Evolutionary conservation across 2,797 vertebrate species (phyloP).

Genomic region (Falco columbarius): DNA sequence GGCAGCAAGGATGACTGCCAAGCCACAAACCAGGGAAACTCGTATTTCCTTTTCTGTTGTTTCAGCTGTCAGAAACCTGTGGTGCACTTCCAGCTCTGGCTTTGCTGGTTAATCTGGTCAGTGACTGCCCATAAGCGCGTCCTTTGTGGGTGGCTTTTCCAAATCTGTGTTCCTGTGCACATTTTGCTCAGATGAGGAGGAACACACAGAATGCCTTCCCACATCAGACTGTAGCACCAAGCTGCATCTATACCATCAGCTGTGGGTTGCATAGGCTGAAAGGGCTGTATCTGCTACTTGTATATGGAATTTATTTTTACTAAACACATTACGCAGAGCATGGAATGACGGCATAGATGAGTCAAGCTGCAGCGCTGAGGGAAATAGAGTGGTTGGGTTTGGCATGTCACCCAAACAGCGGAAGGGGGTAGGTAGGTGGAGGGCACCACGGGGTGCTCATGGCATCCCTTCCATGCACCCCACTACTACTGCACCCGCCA

Average conservation of each 20-base stretch:
- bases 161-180: background rate
- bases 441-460: background rate
- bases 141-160: background rate
- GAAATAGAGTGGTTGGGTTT: background rate
- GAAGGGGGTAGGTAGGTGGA: background rate
- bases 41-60: background rate
- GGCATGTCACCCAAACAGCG: background rate
- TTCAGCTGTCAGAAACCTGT: background rate
- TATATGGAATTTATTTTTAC: background rate
- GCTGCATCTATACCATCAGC: background rate
- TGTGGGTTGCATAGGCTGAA: background rate
- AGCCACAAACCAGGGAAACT: background rate
- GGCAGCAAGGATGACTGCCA: background rate
- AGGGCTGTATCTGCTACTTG: background rate
- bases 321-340: background rate
- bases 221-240: background rate
- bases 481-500: background rate
- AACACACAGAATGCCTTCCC: background rate
- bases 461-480: background rate
- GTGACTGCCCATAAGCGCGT: background rate
- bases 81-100: background rate
- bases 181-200: background rate
- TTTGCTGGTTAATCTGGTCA: background rate
- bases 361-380: background rate
- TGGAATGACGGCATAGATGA: background rate